Evolutionary conservation across 1,140 invertebrate genomes (phyloP), one percentile per base, ranked within the genome.

Genomic region (Lamellibrachia luymesi): DNA sequence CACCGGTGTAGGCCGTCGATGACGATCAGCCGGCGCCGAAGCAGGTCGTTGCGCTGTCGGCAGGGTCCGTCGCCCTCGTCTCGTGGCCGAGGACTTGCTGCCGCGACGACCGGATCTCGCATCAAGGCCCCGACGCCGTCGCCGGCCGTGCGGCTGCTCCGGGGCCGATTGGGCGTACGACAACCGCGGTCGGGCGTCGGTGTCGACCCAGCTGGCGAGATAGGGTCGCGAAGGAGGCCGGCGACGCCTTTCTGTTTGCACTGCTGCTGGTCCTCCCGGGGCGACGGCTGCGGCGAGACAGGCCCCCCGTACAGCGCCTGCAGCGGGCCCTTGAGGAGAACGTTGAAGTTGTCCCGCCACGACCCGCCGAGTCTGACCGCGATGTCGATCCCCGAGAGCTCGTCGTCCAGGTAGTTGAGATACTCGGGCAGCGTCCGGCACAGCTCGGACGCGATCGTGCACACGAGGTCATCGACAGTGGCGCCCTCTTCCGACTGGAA

Each of bases 381-480:
- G 27, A 93, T 38, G 38, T 93, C 92, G 10, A 22, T 7, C 13
- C 38, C 38, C 5, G 27, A 27, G 13, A 90, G 7, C 49, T 90
- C 89, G 51, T 93, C 92, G 51, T 93, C 92, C 56, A 93, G 25
- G 49, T 90, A 93, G 89, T 93, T 93, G 10, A 93, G n/a, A 38
- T 93, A 93, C 89, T 93, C 92, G 2, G 92, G 92, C 89, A 93
- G 49, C 13, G 89, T 50, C 38, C 89, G 56, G 49, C 92, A 93
- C 38, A 93, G 89, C 52, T 93, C 92, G 27, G n/a, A n/a, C 6
- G 56, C 89, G 89, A 93, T 50, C 25, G 51, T 13, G n/a, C 49
- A 56, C n/a, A 93, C 38, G 27, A 93, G 49, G 92, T 93, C 89
- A 8, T 64, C n/a, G 49, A 50, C 49, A 13, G 89, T 50, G 38